A percentile compares a stretch with the other conserved stretches of the same genome.
These are phyloP conservation scores for Pocillopora grandis DNA, from an alignment of 92 coral and sea anemone genomes.

Conservation along the genomic window DNA sequence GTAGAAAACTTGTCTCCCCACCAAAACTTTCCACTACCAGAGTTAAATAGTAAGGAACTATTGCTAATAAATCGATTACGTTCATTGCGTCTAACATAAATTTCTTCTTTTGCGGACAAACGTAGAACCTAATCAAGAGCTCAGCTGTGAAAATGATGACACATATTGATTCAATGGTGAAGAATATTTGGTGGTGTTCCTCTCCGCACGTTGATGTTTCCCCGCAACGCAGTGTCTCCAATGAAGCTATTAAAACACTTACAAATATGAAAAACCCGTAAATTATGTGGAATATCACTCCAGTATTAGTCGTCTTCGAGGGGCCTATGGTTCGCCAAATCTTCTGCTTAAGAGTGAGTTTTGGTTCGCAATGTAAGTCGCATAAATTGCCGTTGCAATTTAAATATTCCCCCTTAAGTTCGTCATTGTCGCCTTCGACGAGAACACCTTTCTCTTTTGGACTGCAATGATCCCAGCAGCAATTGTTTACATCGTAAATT, in stretches of 20 bases:
- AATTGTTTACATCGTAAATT: constrained; percentile 83
- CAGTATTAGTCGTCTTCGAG: constrained; percentile 80
- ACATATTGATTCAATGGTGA: constrained; percentile 74
- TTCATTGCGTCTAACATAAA: constrained; percentile 74
- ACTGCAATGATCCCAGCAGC: constrained; percentile 89
- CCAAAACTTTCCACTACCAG: constrained; percentile 69
- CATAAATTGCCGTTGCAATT: constrained; percentile 57
- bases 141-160: constrained; percentile 79
- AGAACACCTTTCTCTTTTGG: constrained; percentile 70
- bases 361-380: constrained; percentile 75
- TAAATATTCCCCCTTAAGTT: constrained; percentile 63
- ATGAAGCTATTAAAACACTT: constrained; percentile 74
- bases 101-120: constrained; percentile 75
- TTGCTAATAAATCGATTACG: constrained; percentile 71
- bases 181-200: constrained; percentile 52
- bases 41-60: constrained; percentile 74
- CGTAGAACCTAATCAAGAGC: constrained; percentile 67
- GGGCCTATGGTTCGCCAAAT: constrained; percentile 92
- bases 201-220: constrained; percentile 68
- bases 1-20: constrained; percentile 69
- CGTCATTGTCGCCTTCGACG: constrained; percentile 66
- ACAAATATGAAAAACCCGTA: constrained; percentile 83
- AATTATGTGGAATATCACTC: constrained; percentile 78
- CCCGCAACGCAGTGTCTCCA: constrained; percentile 78
- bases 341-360: constrained; percentile 70